Evolutionary conservation across 2,888 invertebrate species (phyloP).

Genomic region (Lasius platythorax): DNA sequence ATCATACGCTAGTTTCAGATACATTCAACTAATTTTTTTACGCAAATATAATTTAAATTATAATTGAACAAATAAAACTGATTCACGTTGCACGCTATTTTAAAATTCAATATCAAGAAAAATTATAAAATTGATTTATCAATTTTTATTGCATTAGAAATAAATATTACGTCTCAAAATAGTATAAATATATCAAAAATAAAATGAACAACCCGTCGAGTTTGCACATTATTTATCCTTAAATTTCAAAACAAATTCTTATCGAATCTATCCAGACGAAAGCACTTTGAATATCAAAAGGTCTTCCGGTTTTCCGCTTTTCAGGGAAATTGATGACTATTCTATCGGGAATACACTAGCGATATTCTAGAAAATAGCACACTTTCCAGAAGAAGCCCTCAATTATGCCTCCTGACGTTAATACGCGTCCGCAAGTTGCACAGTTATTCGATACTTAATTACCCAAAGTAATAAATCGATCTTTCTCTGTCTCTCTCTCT

Average conservation of each 20-base stretch:
- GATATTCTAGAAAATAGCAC: slow-evolving; percentile 35
- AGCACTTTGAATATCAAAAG: slow-evolving; percentile 21
- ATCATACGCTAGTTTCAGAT: too few relatives aligned
- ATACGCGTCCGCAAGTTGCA: slow-evolving; percentile 28
- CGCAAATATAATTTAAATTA: background rate
- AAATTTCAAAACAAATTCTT: background rate
- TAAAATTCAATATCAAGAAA: background rate
- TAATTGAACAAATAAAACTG: background rate
- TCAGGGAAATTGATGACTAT: slow-evolving; percentile 34
- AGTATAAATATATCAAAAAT: background rate
- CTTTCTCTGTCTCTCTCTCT: background rate
- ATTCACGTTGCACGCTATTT: background rate
- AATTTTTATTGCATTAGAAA: background rate
- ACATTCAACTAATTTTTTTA: too few relatives aligned
- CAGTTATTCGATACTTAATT: slow-evolving; percentile 47
- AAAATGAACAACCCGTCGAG: background rate
- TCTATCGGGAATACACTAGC: background rate
- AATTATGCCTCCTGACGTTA: slow-evolving; percentile 40
- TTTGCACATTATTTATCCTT: background rate
- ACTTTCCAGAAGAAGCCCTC: slow-evolving; percentile 33
- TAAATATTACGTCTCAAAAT: background rate
- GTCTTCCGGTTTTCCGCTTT: background rate
- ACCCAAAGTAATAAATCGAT: slow-evolving; percentile 53
- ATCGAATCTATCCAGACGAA: background rate
- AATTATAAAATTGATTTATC: background rate